Conservation (phyloP, 2,888 invertebrate species). For the Cryptocephalus primarius region DNA sequence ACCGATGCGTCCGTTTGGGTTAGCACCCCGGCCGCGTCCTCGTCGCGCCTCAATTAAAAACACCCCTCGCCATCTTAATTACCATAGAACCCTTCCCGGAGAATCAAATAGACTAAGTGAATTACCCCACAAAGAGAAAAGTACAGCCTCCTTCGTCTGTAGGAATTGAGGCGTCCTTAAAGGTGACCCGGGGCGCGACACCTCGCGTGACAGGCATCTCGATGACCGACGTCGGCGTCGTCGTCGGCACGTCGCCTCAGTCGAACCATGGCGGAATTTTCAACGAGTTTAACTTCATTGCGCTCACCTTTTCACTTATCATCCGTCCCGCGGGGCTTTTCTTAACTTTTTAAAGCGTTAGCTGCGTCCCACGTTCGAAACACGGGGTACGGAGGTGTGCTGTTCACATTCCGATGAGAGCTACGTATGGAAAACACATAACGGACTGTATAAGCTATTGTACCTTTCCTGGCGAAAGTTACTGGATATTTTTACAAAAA, state of each 20-base stretch:
- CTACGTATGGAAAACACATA: background rate
- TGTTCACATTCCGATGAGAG: constrained; percentile 1
- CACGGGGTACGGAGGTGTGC: no score
- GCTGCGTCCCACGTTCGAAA: constrained; percentile 7
- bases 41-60: no score
- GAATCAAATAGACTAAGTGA: background rate
- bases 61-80: background rate
- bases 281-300: constrained; percentile 25
- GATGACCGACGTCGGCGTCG: background rate
- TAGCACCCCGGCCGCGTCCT: no score
- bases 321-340: constrained; percentile 15
- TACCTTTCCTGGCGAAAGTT: no score
- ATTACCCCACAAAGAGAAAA: background rate
- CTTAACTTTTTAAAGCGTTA: constrained; percentile 16
- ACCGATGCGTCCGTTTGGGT: no score
- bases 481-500: no score
- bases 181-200: background rate
- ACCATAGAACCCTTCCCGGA: background rate
- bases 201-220: background rate
- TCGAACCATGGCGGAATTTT: constrained; percentile 10
- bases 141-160: background rate
- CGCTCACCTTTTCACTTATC: constrained; percentile 27
- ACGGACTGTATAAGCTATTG: no score
- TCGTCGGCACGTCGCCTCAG: background rate
- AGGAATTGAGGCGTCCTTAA: background rate